Percentiles rank a stretch among this genome's conserved stretches.
Evolutionary conservation across 2,888 invertebrate genomes (phyloP).

Genomic region (Oxyteleia sp.): DNA sequence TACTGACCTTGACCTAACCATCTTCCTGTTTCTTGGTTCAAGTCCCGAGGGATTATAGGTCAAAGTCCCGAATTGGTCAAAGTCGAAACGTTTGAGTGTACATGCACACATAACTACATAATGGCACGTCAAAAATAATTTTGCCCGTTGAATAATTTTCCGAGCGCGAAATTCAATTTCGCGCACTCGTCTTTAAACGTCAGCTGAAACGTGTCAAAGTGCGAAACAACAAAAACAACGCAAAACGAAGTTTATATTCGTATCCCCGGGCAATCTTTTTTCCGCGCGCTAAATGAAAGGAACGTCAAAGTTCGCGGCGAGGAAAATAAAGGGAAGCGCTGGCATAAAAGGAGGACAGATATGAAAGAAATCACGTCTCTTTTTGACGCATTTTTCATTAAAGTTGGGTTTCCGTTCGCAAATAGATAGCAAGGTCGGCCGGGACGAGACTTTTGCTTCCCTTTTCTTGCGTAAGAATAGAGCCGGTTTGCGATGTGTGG

Average conservation of each 20-base stretch:
- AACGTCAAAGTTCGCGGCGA: slow-evolving; percentile 33
- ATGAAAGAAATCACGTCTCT: slow-evolving; percentile 57
- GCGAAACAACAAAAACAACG: slow-evolving; percentile 23
- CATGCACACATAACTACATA: too few species aligned
- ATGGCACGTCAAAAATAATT: not conserved
- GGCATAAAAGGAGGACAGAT: slow-evolving; percentile 28
- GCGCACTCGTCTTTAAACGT: slow-evolving; percentile 18
- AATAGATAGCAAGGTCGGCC: slow-evolving; percentile 43
- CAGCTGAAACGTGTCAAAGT: slow-evolving; percentile 22
- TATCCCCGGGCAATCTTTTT: slow-evolving; percentile 21
- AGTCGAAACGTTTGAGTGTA: too few species aligned
- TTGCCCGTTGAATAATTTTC: not conserved
- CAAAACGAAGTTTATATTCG: slow-evolving; percentile 27
- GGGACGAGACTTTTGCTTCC: slow-evolving; percentile 33
- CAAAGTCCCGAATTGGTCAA: too few species aligned
- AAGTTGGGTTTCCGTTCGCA: slow-evolving; percentile 62
- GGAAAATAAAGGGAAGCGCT: slow-evolving; percentile 36
- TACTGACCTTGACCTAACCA: too few species aligned
- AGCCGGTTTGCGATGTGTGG: slow-evolving; percentile 59
- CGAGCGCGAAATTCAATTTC: slow-evolving; percentile 20
- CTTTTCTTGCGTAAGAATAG: slow-evolving; percentile 56
- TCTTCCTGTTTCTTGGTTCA: too few species aligned
- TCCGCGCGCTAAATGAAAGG: slow-evolving; percentile 36
- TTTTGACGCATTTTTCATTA: slow-evolving; percentile 69
- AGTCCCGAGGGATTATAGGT: too few species aligned